Evolutionary conservation across 2,797 vertebrate species (phyloP).

Genomic region (Apogon talboti): DNA sequence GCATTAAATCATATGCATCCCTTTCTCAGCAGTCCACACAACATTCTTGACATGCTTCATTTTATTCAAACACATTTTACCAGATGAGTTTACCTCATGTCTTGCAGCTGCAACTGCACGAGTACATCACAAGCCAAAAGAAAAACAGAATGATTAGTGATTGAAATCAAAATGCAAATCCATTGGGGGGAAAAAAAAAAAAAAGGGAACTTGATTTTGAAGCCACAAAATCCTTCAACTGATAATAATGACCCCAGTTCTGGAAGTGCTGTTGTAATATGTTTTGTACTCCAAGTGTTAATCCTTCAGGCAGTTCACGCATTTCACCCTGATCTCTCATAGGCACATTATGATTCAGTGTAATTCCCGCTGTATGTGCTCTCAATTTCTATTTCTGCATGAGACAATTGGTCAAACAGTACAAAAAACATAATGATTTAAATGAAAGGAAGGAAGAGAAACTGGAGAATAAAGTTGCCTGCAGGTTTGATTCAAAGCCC

Average conservation of each 20-base stretch:
- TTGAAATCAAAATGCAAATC: slow-evolving; percentile 43
- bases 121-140: slow-evolving; percentile 41
- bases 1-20: slow-evolving; percentile 66
- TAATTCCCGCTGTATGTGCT: slow-evolving; percentile 29
- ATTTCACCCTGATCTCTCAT: slow-evolving; percentile 43
- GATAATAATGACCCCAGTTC: slow-evolving; percentile 64
- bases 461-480: slow-evolving; percentile 54
- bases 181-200: slow-evolving; percentile 28
- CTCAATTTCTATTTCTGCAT: slow-evolving; percentile 40
- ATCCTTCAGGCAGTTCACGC: slow-evolving; percentile 62
- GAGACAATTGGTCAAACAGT: slow-evolving; percentile 59
- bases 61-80: slow-evolving; percentile 56
- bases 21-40: slow-evolving; percentile 47
- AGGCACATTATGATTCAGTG: slow-evolving; percentile 41
- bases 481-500: slow-evolving; percentile 62
- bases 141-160: slow-evolving; percentile 38
- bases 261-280: slow-evolving; percentile 54
- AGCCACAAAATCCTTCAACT: slow-evolving; percentile 50
- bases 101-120: slow-evolving; percentile 28
- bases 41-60: slow-evolving; percentile 67
- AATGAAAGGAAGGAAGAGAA: slow-evolving; percentile 52
- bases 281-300: slow-evolving; percentile 60
- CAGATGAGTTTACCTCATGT: slow-evolving; percentile 32
- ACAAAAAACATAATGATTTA: slow-evolving; percentile 48
- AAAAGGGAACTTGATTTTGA: slow-evolving; percentile 43